Evolutionary conservation across 2,113 vertebrate species (phyloP).

Genomic region (Piprites chloris): DNA sequence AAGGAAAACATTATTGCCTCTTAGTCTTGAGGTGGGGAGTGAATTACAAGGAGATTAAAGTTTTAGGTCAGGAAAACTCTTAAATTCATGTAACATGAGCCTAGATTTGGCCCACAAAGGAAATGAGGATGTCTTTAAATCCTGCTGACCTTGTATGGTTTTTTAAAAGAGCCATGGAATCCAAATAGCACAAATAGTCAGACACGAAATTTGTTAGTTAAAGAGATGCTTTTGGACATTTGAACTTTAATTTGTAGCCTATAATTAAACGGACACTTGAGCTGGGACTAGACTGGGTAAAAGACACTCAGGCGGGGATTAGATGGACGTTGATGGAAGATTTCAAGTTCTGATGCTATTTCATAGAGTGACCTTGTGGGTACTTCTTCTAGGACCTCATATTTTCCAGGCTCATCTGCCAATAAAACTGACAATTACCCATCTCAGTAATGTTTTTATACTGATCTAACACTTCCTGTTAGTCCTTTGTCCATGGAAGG

Average conservation of each 20-base stretch:
- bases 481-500: not conserved
- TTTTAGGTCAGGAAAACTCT: not conserved
- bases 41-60: not conserved
- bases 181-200: not conserved
- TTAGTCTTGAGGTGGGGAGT: rapidly evolving
- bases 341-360: not conserved
- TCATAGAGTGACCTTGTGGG: not conserved
- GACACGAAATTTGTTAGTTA: not conserved
- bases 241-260: not conserved
- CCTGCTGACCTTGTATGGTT: not conserved
- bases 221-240: not conserved
- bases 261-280: not conserved
- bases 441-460: not conserved
- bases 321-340: not conserved
- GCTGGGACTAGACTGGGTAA: not conserved
- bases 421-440: not conserved
- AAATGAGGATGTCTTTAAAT: not conserved
- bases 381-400: not conserved
- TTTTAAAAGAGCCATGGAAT: not conserved
- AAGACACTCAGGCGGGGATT: not conserved
- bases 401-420: not conserved
- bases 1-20: not conserved
- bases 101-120: not conserved
- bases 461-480: not conserved
- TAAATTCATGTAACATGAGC: not conserved